Evolutionary conservation across 2,888 invertebrate genomes (phyloP).

Genomic region (Bruchidius siliquastri): DNA sequence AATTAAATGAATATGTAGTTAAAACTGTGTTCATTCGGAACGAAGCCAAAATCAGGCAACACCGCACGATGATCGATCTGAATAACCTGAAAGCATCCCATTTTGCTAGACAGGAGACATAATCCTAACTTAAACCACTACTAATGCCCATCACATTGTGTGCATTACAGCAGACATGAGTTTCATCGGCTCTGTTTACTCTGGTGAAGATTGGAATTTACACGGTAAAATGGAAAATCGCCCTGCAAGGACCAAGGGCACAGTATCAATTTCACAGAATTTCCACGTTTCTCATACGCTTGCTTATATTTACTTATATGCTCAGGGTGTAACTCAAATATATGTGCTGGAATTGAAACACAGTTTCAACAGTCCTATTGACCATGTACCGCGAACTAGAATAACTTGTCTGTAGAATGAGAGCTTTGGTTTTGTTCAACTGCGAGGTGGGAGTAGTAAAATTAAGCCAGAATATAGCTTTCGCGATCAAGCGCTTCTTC

Average conservation of each 20-base stretch:
- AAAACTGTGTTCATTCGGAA: no score
- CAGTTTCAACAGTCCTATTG: background rate
- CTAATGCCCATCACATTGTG: background rate
- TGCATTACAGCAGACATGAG: background rate
- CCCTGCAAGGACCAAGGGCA: background rate
- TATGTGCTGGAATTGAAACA: background rate
- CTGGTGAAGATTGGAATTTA: background rate
- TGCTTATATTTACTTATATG: background rate
- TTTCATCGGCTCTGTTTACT: background rate
- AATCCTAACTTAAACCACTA: background rate
- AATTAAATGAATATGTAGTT: no score
- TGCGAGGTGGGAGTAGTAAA: no score
- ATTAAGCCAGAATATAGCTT: no score
- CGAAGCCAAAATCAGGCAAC: no score
- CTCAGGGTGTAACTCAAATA: background rate
- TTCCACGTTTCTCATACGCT: background rate
- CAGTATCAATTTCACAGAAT: background rate
- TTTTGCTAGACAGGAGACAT: background rate
- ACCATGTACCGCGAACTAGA: background rate
- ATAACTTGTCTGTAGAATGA: no score
- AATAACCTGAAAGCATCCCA: background rate
- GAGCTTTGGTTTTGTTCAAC: no score
- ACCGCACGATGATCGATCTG: background rate
- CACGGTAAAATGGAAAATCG: background rate
- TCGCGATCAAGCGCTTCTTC: no score